Evolutionary conservation across 2,113 vertebrate species (phyloP), one percentile per base, ranked within the genome.

Genomic region (Siniperca knerii): DNA sequence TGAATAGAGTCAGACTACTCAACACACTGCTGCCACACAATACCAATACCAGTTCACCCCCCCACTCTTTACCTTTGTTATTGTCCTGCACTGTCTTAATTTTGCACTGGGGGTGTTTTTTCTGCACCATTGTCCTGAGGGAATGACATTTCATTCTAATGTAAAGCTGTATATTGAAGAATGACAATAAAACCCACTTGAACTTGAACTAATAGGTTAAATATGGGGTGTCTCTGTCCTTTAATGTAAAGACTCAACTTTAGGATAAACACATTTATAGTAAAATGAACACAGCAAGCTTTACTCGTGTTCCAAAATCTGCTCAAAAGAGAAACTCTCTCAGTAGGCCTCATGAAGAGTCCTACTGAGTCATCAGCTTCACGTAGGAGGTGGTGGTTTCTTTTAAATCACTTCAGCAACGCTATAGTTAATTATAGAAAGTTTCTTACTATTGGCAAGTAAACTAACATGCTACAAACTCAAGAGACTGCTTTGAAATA

Each of bases 331-430:
- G 71, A 72, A 62, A 79, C 58, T 66, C 1, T 0, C 42, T 16
- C 29, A 6, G 50, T 48, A 55, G 16, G 48, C 0, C 8, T 72
- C 40, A 55, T 4, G 6, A 2, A 50, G 23, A 57, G 20, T 20
- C 50, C 50, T 23, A 4, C 6, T 81, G 85, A 88, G 0, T 86
- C 83, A 82, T 37, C 67, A 0, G 52, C 12, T 9, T 18, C 6
- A 21, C 44, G 75, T 44, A 54, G 86, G 83, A 82, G 57, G 78
- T 33, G 50, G 65, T 46, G 42, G 66, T 81, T 85, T 81, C 40
- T 42, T 72, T 81, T n/a, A 61, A 52, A 50, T 65, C 8, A 23
- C 8, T 54, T 61, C 11, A 15, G 48, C 7, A 25, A 23, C 23
- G 48, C 40, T 25, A 21, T 20, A 10, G 33, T 21, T 65, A 46